Conservation (phyloP, 2,113 vertebrate species). For the Daboia siamensis region DNA sequence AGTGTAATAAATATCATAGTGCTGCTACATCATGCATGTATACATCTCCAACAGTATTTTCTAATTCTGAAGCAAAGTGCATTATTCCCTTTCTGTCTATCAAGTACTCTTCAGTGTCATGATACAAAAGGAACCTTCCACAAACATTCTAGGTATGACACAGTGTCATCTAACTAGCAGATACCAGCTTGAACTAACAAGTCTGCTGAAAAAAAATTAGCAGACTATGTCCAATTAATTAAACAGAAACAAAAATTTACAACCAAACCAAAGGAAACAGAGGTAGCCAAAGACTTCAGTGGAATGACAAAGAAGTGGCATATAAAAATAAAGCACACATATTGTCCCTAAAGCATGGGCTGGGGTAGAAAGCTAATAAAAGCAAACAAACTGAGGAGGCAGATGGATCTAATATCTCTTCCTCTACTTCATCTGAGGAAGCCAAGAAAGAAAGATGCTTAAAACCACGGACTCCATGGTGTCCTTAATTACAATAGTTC, state of each 20-base stretch:
- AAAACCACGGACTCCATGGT: conserved; percentile 75
- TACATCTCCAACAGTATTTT: conserved; percentile 78
- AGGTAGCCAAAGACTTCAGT: conserved; percentile 90
- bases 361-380: conserved; percentile 57
- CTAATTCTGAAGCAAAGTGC: conserved; percentile 86
- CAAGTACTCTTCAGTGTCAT: conserved; percentile 70
- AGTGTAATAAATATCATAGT: conserved; percentile 86
- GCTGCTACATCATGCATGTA: conserved; percentile 80
- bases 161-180: conserved; percentile 62
- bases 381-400: conserved; percentile 77
- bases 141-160: conserved; percentile 58
- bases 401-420: conserved; percentile 83
- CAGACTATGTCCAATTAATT: conserved; percentile 63
- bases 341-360: conserved; percentile 53
- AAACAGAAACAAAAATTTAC: conserved; percentile 36
- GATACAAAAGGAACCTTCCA: conserved; percentile 64
- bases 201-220: conserved; percentile 58
- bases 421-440: conserved; percentile 71
- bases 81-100: conserved; percentile 72
- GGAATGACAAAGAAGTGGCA: conserved; percentile 78
- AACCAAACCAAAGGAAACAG: conserved; percentile 64
- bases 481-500: conserved; percentile 92
- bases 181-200: conserved; percentile 45
- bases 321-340: conserved; percentile 65
- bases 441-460: conserved; percentile 64